Evolutionary conservation across 2,888 invertebrate genomes (phyloP).

Genomic region (Opisthograptis luteolata): DNA sequence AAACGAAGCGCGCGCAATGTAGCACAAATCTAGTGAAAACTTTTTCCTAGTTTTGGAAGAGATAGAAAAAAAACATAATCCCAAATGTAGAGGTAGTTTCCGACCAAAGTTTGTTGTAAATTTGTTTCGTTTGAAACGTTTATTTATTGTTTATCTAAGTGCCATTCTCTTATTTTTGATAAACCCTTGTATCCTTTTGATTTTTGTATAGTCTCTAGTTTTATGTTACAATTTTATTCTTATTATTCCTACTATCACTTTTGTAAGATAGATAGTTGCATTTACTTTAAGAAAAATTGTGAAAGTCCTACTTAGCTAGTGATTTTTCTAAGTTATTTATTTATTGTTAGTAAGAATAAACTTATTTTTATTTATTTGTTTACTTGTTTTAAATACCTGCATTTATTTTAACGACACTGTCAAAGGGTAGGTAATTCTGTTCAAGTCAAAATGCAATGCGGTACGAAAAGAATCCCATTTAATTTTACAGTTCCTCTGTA

Average conservation of each 20-base stretch:
- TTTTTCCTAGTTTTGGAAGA: conserved; percentile 19
- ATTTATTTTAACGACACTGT: too few relatives aligned
- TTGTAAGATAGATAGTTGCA: conserved; percentile 20
- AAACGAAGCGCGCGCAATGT: conserved; percentile 72
- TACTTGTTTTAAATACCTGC: background rate
- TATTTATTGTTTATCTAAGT: conserved; percentile 59
- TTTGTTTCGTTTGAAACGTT: conserved; percentile 48
- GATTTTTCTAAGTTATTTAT: conserved; percentile 49
- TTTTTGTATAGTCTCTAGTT: conserved; percentile 21
- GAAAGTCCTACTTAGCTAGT: conserved; percentile 66
- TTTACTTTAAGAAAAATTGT: conserved; percentile 25
- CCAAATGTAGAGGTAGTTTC: conserved; percentile 78
- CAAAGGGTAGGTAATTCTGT: too few relatives aligned
- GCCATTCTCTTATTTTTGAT: conserved; percentile 49
- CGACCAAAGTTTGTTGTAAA: conserved; percentile 78
- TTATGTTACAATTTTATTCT: conserved; percentile 6
- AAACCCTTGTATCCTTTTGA: conserved; percentile 18
- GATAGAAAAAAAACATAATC: conserved; percentile 40
- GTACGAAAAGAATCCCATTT: too few relatives aligned
- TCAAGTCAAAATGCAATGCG: too few relatives aligned
- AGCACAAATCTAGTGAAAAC: conserved; percentile 34
- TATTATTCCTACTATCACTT: conserved; percentile 8
- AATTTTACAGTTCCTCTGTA: background rate
- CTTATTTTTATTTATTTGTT: conserved; percentile 8
- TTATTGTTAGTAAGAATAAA: conserved; percentile 32